phyloP scores from a whole-genome alignment of 2,888 invertebrate genomes.

The Hofmannophila pseudospretella region DNA sequence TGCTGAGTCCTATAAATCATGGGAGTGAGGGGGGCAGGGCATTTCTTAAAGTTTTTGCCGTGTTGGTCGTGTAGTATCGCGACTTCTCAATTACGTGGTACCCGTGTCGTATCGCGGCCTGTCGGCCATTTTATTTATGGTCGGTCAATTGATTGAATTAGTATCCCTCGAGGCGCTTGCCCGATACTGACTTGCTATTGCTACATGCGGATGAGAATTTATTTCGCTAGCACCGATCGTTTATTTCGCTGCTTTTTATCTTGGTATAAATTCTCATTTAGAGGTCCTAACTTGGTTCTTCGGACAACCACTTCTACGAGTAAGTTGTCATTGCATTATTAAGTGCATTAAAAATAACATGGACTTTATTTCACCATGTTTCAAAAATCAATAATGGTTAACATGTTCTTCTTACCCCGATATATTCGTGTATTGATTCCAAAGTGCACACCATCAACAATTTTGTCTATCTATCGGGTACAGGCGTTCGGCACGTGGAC shows the following conservation, averaged over 20 bases:
- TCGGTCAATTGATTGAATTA: constrained; percentile 74
- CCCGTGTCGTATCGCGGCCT: constrained; percentile 58
- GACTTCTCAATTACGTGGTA: constrained; percentile 70
- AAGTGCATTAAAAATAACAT: no score
- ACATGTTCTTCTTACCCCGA: no score
- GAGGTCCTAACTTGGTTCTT: not conserved
- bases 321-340: no score
- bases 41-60: not conserved
- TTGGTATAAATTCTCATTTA: constrained; percentile 18
- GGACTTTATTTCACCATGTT: no score
- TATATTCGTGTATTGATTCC: not conserved
- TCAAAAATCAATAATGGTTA: no score
- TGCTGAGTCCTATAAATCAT: not conserved
- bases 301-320: no score
- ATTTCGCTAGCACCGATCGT: constrained; percentile 43
- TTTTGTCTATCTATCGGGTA: not conserved
- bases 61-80: constrained; percentile 27
- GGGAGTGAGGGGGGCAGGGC: not conserved
- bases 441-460: not conserved
- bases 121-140: constrained; percentile 69
- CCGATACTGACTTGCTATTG: constrained; percentile 53
- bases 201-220: constrained; percentile 54
- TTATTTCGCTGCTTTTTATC: constrained; percentile 38
- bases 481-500: constrained; percentile 8
- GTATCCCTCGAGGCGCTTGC: constrained; percentile 65